Percentiles rank a stretch among this genome's conserved stretches.
Conservation (phyloP, 2,888 invertebrate genomes). For the Zeuzera pyrina region DNA sequence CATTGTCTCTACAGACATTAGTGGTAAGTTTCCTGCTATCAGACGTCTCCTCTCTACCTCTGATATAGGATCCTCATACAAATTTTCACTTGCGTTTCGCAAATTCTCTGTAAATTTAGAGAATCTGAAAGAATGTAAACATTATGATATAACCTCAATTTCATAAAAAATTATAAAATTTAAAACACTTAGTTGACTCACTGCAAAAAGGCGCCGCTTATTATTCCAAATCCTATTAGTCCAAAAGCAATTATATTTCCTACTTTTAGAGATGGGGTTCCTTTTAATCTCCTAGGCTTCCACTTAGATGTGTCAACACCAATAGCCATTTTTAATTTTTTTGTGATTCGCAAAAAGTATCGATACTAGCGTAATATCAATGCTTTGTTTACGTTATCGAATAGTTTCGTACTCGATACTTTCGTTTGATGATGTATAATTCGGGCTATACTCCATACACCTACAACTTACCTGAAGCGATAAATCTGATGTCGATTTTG, state of each 20-base stretch:
- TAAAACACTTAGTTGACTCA: conserved; percentile 34
- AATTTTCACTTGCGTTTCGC: conserved; percentile 30
- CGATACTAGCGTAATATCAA: too few species aligned
- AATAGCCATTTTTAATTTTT: conserved; percentile 63
- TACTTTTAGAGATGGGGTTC: conserved; percentile 74
- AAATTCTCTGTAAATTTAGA: conserved; percentile 31
- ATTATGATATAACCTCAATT: conserved; percentile 5
- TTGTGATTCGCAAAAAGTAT: too few species aligned
- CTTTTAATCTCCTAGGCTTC: conserved; percentile 77
- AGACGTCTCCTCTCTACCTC: conserved; percentile 52
- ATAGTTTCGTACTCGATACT: too few species aligned
- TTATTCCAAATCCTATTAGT: conserved; percentile 47
- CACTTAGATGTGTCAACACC: conserved; percentile 70
- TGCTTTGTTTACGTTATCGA: too few species aligned
- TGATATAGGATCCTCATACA: conserved; percentile 54
- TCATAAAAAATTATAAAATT: background rate
- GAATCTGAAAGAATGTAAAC: conserved; percentile 32
- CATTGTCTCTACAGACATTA: conserved; percentile 31
- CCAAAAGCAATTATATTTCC: conserved; percentile 69
- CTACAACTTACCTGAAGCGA: too few species aligned
- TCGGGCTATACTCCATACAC: too few species aligned
- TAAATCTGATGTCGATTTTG: too few species aligned
- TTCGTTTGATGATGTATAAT: too few species aligned
- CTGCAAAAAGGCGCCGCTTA: conserved; percentile 62
- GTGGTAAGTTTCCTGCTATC: conserved; percentile 45